Evolutionary conservation across 1,140 invertebrate species (phyloP).

Genomic region (Zaprionus lachaisei): DNA sequence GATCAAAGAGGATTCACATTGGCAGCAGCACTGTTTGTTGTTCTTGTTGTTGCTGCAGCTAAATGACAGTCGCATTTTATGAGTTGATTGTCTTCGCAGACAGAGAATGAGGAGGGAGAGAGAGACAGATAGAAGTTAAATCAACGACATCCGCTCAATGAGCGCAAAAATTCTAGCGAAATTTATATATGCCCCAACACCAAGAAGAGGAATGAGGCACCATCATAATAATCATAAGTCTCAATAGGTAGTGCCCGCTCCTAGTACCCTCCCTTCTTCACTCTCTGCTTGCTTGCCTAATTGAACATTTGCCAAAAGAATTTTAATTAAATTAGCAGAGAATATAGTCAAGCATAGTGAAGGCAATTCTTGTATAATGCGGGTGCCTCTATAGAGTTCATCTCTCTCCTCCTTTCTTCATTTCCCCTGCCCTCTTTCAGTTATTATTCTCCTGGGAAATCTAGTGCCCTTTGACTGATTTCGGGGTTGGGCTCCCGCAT

Average conservation of each 20-base stretch:
- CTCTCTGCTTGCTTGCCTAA: slow-evolving; percentile 23
- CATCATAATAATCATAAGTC: slow-evolving; percentile 30
- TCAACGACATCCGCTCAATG: slow-evolving; percentile 76
- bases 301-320: slow-evolving; percentile 76
- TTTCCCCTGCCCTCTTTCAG: not conserved
- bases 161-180: slow-evolving; percentile 43
- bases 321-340: slow-evolving; percentile 73
- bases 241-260: slow-evolving; percentile 14
- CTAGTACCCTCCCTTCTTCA: not conserved
- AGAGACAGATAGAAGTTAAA: slow-evolving; percentile 50
- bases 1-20: not conserved
- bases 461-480: not conserved
- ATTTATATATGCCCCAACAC: slow-evolving; percentile 7
- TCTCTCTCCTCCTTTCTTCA: not conserved
- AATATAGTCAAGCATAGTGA: not conserved
- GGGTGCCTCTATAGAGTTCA: slow-evolving; percentile 34
- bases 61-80: slow-evolving; percentile 54
- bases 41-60: slow-evolving; percentile 29
- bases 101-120: slow-evolving; percentile 13
- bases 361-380: slow-evolving; percentile 38
- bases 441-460: not conserved
- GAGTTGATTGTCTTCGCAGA: slow-evolving; percentile 78
- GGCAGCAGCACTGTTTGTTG: not conserved
- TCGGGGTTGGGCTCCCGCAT: slow-evolving; percentile 6
- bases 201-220: slow-evolving; percentile 10